phyloP scores from a whole-genome alignment of 2,797 vertebrate species.

The Setipinna tenuifilis region DNA sequence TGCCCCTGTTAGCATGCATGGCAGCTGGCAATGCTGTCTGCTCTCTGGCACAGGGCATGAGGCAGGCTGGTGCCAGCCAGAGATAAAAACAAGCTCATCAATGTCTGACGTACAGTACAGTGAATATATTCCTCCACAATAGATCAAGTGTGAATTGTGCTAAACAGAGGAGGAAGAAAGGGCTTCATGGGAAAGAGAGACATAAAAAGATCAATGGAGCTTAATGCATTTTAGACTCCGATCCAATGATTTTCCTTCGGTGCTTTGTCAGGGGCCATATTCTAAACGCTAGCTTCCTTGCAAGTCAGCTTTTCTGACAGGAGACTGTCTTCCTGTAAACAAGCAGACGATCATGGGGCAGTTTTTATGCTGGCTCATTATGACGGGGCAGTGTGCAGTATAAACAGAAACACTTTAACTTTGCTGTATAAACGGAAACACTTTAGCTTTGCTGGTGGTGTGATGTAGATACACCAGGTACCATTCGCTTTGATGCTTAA shows the following conservation, averaged over 20 bases:
- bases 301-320: conserved; percentile 53
- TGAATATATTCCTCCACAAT: too few relatives aligned
- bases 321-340: conserved; percentile 50
- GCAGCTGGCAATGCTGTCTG: not conserved
- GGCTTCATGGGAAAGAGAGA: not conserved
- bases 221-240: conserved; percentile 63
- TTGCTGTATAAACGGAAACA: not conserved
- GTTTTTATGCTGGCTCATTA: not conserved
- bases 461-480: too few relatives aligned
- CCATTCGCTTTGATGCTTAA: too few relatives aligned
- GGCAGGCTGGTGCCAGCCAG: not conserved
- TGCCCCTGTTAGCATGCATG: not conserved
- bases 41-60: not conserved
- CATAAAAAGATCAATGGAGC: conserved; percentile 56
- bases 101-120: too few relatives aligned
- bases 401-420: too few relatives aligned
- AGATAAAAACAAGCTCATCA: not conserved
- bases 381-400: not conserved
- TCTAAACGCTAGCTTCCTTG: conserved; percentile 64
- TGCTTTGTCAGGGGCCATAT: conserved; percentile 60
- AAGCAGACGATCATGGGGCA: conserved; percentile 43
- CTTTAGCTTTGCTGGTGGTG: too few relatives aligned
- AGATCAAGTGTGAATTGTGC: not conserved
- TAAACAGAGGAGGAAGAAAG: not conserved
- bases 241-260: conserved; percentile 61